A percentile compares a stretch with the other conserved stretches of the same genome.
Conservation (phyloP, 2,888 invertebrate genomes). For the Sussaba pulchella region DNA sequence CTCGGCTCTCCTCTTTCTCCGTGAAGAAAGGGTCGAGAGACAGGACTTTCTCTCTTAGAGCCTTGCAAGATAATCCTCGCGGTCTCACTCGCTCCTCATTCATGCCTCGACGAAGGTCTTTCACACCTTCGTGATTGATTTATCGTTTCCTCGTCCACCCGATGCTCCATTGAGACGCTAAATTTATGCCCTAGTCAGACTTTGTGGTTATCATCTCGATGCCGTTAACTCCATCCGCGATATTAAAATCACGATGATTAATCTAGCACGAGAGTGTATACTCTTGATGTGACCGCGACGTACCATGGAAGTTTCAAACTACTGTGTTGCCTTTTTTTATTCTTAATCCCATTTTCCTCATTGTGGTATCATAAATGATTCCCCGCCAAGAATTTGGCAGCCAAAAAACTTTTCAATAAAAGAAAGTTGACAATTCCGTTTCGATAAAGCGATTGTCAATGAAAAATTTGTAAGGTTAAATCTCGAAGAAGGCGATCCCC, state of each 20-base stretch:
- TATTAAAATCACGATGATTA: conserved; percentile 62
- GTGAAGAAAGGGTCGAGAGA: conserved; percentile 30
- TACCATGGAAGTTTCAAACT: not conserved
- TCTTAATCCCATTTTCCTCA: no score
- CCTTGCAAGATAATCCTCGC: conserved; percentile 3
- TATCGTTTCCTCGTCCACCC: conserved; percentile 33
- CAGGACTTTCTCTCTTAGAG: conserved; percentile 19
- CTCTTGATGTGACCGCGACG: not conserved
- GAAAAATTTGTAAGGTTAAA: no score
- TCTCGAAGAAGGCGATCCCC: not conserved
- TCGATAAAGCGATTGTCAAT: no score
- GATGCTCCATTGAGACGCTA: conserved; percentile 17
- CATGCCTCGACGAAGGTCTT: conserved; percentile 21
- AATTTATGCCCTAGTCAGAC: conserved; percentile 57
- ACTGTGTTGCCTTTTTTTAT: not conserved
- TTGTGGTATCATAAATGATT: no score
- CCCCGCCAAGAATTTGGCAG: no score
- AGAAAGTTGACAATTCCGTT: no score
- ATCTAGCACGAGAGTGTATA: conserved; percentile 21
- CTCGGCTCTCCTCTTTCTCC: conserved; percentile 6
- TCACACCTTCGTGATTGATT: conserved; percentile 58
- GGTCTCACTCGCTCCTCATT: conserved; percentile 13
- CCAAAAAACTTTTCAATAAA: no score
- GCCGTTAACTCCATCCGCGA: conserved; percentile 5
- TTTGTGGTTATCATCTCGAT: conserved; percentile 46